Conservation (phyloP, 2,797 vertebrate genomes). For the Chaetodon trifasciatus region DNA sequence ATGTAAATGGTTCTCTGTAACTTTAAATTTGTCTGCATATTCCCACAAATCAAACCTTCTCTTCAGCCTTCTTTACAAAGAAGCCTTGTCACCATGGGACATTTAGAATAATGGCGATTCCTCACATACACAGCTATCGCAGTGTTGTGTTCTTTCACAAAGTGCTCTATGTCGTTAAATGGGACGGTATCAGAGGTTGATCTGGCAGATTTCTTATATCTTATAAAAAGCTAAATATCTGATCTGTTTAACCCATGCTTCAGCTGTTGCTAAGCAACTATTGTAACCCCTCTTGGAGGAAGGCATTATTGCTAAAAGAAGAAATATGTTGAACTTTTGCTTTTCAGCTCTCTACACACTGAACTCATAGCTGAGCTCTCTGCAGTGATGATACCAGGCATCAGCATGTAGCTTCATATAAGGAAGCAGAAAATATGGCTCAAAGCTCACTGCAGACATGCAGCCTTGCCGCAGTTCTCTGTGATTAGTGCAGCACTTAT, state of each 20-base stretch:
- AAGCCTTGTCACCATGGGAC: neutral
- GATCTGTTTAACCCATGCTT: conserved; percentile 39
- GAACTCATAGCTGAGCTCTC: neutral
- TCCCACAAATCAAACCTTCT: neutral
- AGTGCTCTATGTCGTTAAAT: conserved; percentile 14
- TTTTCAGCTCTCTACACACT: conserved; percentile 34
- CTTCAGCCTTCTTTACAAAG: neutral
- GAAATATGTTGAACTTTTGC: conserved; percentile 34
- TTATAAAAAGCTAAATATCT: conserved; percentile 41
- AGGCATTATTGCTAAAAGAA: conserved; percentile 31
- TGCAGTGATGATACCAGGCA: neutral
- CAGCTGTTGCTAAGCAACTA: conserved; percentile 70
- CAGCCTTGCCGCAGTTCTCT: neutral
- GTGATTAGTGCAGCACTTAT: neutral
- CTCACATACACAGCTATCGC: neutral
- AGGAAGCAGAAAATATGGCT: neutral
- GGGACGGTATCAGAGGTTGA: neutral
- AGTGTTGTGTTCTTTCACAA: neutral
- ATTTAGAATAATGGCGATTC: neutral
- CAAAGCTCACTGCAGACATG: neutral
- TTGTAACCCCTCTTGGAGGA: conserved; percentile 42
- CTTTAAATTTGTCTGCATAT: neutral
- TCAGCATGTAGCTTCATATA: conserved; percentile 18
- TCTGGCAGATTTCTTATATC: conserved; percentile 16
- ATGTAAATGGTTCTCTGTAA: neutral